Evolutionary conservation across 2,888 invertebrate species (phyloP).

Genomic region (Andrena dorsata): DNA sequence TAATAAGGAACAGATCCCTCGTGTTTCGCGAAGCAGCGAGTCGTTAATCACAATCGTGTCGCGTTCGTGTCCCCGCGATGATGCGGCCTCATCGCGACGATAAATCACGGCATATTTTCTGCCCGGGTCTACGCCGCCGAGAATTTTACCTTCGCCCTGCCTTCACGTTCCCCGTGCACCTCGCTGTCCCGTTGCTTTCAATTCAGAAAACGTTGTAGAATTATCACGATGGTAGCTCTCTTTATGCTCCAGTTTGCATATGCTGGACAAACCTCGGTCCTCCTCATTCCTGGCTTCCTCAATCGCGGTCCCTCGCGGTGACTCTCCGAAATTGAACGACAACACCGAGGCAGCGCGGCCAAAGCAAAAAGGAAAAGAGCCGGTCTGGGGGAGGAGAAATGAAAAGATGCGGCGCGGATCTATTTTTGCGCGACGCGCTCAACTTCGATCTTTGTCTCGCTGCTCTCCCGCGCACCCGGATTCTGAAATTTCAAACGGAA

Average conservation of each 20-base stretch:
- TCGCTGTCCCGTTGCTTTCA: background rate
- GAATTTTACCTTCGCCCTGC: constrained; percentile 1
- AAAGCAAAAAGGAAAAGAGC: constrained; percentile 35
- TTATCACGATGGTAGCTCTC: background rate
- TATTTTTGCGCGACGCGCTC: constrained; percentile 54
- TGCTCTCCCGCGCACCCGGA: constrained; percentile 9
- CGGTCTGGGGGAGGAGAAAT: constrained; percentile 14
- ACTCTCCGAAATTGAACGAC: constrained; percentile 55
- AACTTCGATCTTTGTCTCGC: constrained; percentile 35
- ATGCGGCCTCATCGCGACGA: constrained; percentile 27
- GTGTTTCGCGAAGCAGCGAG: constrained; percentile 19
- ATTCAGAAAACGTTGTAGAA: background rate
- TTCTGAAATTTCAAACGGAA: constrained; percentile 19
- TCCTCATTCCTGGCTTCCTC: constrained; percentile 7
- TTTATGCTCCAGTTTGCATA: background rate
- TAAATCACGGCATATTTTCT: constrained; percentile 30
- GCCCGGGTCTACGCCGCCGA: background rate
- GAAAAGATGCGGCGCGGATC: constrained; percentile 50
- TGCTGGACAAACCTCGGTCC: background rate
- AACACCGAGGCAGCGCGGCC: constrained; percentile 26
- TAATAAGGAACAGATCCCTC: constrained; percentile 15
- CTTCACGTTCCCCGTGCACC: background rate
- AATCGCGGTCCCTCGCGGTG: constrained; percentile 20
- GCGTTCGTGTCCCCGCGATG: constrained; percentile 24
- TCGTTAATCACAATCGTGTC: constrained; percentile 56